Base-by-base conservation (phyloP, 2,113 vertebrate species). In the Notothenia rossii region DNA sequence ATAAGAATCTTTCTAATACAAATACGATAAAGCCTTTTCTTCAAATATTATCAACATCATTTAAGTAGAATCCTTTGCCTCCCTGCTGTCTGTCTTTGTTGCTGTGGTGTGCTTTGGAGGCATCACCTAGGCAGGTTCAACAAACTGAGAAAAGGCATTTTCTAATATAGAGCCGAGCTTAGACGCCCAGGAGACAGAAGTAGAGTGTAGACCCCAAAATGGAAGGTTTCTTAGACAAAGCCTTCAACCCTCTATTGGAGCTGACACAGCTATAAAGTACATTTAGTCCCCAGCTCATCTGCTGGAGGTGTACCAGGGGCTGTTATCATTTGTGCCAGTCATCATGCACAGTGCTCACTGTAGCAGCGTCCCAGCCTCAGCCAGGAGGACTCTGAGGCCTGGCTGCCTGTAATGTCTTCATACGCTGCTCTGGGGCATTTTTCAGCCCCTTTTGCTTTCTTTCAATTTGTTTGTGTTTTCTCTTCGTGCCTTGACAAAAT, bases 181-280 rank as follows among this genome's bases (percentile, higher is more conserved):
- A 82, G 82, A 87, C 82, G 74, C 89, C 69, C 89, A 49, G 66
- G 87, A 87, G 89, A 88, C 76, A 69, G 56, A 84, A 81, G 55
- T 51, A 66, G 81, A 82, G 68, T 18, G 66, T 46, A 80, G 79
- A 81, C 77, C 81, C 74, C 79, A 68, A 85, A 82, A 75, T 88
- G 59, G 63, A 90, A 82, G 85, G 69, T 83, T 25, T 87, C 60
- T 79, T 51, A 72, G 83, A 83, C 20, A 8, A 89, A 88, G 77
- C 69, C 83, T 85, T 88, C 80, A 91, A 66, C 61, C 75, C 74
- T 68, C 75, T n/a, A 61, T 80, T 80, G 64, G 60, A 81, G 86
- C 90, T 88, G 89, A 92, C 88, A 75, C 79, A 86, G 77, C 85
- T 77, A 63, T 78, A 90, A 88, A 84, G 83, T 88, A 85, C 87